A percentile compares a stretch with the other conserved stretches of the same genome.
phyloP scores from a whole-genome alignment of 2,888 invertebrate species.

The Erynnis tages region DNA sequence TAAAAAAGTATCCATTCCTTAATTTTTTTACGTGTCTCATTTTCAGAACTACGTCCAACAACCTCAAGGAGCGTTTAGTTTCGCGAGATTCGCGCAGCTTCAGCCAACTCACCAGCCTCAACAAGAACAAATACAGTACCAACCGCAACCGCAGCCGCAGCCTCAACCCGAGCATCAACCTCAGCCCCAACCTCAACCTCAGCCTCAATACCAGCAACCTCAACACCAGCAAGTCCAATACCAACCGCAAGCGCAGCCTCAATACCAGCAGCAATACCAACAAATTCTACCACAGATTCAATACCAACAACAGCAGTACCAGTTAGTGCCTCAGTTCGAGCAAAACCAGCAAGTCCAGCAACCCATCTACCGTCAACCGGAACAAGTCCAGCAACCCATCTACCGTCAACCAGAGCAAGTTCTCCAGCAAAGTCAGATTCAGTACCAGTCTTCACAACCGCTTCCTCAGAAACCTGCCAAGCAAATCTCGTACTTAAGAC shows the following conservation, averaged over 20 bases:
- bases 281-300: too few species aligned
- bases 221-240: slow-evolving; percentile 34
- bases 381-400: slow-evolving; percentile 32
- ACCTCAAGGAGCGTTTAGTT: slow-evolving; percentile 57
- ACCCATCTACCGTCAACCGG: slow-evolving; percentile 26
- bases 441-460: slow-evolving; percentile 31
- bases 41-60: slow-evolving; percentile 31
- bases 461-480: slow-evolving; percentile 14
- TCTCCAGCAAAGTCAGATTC: slow-evolving; percentile 31
- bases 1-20: too few species aligned
- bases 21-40: background rate
- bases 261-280: slow-evolving; percentile 29
- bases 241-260: slow-evolving; percentile 33
- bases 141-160: slow-evolving; percentile 21
- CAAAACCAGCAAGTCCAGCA: background rate
- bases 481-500: slow-evolving; percentile 26
- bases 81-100: slow-evolving; percentile 57
- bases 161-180: slow-evolving; percentile 29
- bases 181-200: slow-evolving; percentile 24
- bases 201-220: slow-evolving; percentile 18
- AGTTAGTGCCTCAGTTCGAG: slow-evolving; percentile 16
- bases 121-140: slow-evolving; percentile 19
- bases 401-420: slow-evolving; percentile 12
- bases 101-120: slow-evolving; percentile 35
- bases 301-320: slow-evolving; percentile 23